These are phyloP conservation scores for Ommatoiulus sabulosus DNA, from an alignment of 2,888 invertebrate species.

Conservation along the genomic window DNA sequence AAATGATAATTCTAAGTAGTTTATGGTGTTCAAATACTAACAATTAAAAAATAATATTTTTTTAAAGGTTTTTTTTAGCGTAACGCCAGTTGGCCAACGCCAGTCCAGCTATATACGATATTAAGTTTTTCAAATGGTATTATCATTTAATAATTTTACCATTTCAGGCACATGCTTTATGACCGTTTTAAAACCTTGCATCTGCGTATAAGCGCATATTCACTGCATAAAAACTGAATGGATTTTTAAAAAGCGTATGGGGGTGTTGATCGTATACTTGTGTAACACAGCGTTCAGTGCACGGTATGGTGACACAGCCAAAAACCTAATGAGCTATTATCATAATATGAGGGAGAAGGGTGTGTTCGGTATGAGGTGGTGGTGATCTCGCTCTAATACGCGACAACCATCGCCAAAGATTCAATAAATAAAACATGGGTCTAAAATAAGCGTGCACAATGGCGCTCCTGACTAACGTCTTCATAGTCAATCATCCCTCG, in stretches of 20 bases:
- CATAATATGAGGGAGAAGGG: slow-evolving; percentile 16
- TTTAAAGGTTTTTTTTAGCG: too few species aligned
- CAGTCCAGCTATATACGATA: too few species aligned
- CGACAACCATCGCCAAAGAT: slow-evolving; percentile 52
- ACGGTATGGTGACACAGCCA: slow-evolving; percentile 56
- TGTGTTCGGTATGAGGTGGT: slow-evolving; percentile 32
- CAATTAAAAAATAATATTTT: too few species aligned
- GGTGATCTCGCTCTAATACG: slow-evolving; percentile 49
- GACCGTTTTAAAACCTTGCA: too few species aligned
- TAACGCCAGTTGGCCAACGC: too few species aligned
- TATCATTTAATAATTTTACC: too few species aligned
- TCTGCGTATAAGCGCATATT: not conserved
- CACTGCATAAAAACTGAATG: not conserved
- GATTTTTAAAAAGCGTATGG: not conserved
- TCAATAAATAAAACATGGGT: slow-evolving; percentile 53
- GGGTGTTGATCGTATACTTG: slow-evolving; percentile 19
- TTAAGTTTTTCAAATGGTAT: too few species aligned
- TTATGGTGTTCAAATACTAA: too few species aligned
- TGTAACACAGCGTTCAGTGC: not conserved
- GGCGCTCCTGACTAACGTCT: slow-evolving; percentile 43
- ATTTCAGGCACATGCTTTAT: too few species aligned
- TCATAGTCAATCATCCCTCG: slow-evolving; percentile 29
- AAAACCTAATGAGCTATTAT: slow-evolving; percentile 57
- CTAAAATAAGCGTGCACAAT: slow-evolving; percentile 43
- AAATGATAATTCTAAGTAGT: too few species aligned